Base-by-base conservation (phyloP, 2,888 invertebrate genomes). In the Polyommatus icarus region DNA sequence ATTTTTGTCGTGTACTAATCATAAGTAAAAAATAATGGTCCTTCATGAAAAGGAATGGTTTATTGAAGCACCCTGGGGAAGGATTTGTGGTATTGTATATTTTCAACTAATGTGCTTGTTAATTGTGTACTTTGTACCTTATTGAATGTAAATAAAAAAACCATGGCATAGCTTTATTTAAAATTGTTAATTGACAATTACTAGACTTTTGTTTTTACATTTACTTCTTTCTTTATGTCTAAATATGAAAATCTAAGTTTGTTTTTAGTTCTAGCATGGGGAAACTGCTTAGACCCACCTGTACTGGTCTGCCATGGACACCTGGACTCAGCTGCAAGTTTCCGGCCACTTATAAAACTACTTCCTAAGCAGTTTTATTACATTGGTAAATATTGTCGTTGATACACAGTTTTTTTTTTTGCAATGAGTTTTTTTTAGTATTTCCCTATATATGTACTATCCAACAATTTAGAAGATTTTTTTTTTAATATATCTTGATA, bases 231-330 rank as follows among this genome's bases (percentile, higher is more conserved):
- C 24, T 29, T n/a, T 75, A 57, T 24, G 61, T 54, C 20, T 46
- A 59, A 73, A 54, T 50, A 7, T 15, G 29, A 18, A 76, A 24
- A 59, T 15, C 59, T n/a, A 71, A 18, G 2, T 36, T 46, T 61
- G 79, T 71, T 89, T 90, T 8, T 86, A 96, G 96, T 95, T 24
- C 92, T 95, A 85, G 92, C 95, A 79, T 96, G 96, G 96, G 96
- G 96, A 0, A 87, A 95, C 79, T 90, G 92, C 82, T 84, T 86
- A 32, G 88, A 95, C 73, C 93, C 94, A 1, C 94, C 95, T 0
- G 92, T 96, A 10, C 84, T 96, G 32, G 90, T 95, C 4, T 88
- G 95, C 32, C 96, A 96, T 82, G 96, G 96, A 0, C 84, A 90
- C 79, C 87, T 94, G 82, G 96, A 96, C 85, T 95, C 95, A 8